A percentile compares a stretch with the other conserved stretches of the same genome.
phyloP scores from a whole-genome alignment of 92 coral and sea anemone genomes.

The Epizoanthus stellaris region DNA sequence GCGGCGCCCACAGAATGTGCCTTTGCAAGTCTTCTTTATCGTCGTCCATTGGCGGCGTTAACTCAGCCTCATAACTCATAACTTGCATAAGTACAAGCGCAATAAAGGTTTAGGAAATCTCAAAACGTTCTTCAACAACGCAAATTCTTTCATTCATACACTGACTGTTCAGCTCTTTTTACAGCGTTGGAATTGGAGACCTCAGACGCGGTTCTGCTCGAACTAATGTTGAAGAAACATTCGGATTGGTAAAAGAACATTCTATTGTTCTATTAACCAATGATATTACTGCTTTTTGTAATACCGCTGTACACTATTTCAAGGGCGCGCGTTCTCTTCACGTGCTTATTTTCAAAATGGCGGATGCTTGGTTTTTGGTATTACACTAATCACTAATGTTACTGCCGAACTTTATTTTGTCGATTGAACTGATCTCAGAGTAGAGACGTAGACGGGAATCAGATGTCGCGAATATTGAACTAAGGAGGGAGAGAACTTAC shows the following conservation, averaged over 20 bases:
- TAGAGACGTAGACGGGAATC: background rate
- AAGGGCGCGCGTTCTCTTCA: background rate
- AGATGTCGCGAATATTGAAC: background rate
- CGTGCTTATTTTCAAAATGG: conserved; percentile 41
- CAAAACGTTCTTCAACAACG: background rate
- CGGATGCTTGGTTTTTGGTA: background rate
- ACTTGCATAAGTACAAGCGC: background rate
- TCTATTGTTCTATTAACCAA: conserved; percentile 31
- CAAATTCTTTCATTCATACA: background rate
- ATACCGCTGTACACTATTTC: conserved; percentile 17
- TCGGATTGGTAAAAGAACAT: conserved; percentile 27
- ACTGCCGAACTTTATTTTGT: background rate
- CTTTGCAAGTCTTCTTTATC: conserved; percentile 35
- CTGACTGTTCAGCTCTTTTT: background rate
- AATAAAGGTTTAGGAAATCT: background rate
- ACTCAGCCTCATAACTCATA: background rate
- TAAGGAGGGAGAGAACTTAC: background rate
- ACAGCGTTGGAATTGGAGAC: background rate
- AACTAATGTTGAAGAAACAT: background rate
- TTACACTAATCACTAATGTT: background rate
- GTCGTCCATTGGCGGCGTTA: background rate
- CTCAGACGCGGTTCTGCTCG: conserved; percentile 23
- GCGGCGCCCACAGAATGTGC: conserved; percentile 45
- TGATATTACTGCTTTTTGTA: background rate
- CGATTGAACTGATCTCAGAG: background rate